A percentile compares a stretch with the other conserved stretches of the same genome.
These are phyloP conservation scores for Pelobates cultripes DNA, from an alignment of 2,797 vertebrate species.

Conservation along the genomic window DNA sequence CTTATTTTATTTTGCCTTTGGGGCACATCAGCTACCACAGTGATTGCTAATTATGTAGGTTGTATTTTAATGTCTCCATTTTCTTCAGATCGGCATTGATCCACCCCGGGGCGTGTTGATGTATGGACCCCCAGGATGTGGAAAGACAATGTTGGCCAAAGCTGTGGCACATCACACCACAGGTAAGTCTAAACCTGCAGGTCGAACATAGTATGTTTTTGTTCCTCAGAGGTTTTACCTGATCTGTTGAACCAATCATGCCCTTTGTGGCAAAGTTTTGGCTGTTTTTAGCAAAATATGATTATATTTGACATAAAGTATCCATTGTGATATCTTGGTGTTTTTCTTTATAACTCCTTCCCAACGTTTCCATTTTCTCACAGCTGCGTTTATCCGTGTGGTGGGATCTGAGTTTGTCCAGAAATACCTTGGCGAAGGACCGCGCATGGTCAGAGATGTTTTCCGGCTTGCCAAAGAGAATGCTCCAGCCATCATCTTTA, in stretches of 20 bases:
- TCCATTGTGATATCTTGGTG: no score
- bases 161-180: conserved; percentile 95
- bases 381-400: conserved; percentile 94
- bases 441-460: conserved; percentile 93
- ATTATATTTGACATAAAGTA: no score
- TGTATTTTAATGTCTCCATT: background rate
- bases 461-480: conserved; percentile 97
- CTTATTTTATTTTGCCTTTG: no score
- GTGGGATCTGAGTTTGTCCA: conserved; percentile 96
- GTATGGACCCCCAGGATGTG: conserved; percentile 93
- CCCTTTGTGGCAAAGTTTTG: no score
- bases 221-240: no score
- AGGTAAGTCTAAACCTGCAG: conserved; percentile 66
- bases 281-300: no score
- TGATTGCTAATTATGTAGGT: no score
- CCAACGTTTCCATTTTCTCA: background rate
- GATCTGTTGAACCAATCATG: no score
- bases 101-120: conserved; percentile 92
- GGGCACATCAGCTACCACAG: no score
- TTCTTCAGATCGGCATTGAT: conserved; percentile 89
- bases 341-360: no score
- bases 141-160: conserved; percentile 95
- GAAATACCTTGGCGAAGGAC: conserved; percentile 94
- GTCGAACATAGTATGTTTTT: no score
- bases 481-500: conserved; percentile 95